Base-by-base conservation (phyloP, 1,140 invertebrate species). In the Formica exsecta region DNA sequence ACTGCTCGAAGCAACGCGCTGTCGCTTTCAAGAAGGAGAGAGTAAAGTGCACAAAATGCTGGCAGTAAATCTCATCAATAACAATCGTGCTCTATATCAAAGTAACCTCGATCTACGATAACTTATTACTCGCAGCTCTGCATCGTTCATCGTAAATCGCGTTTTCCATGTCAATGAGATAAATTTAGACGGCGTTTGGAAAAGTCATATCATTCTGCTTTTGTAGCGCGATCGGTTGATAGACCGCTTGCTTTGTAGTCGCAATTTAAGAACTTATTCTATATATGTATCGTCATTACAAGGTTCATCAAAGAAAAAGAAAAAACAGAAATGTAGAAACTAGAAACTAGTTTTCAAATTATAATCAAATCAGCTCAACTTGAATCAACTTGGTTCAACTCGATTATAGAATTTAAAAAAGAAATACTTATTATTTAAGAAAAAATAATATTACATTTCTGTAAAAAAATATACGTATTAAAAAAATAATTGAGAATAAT, bases 261-360 rank as follows among this genome's bases (percentile, higher is more conserved):
- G 32, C 51, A 59, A 80, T 73, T 73, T 13, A 25, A 74, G n/a
- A 83, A 83, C n/a, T 44, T 74, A 61, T 61, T 81, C 38, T 36
- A 81, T 81, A 71, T 71, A 11, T 25, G 13, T 54, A n/a, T 11
- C 36, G 4, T 57, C 16, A 51, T 25, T 29, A 59, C 8, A n/a
- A 13, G 8, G 1, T 48, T 44, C 38, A 13, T 61, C 29, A 6
- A 54, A 13, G 9, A 22, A 54, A 54, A 22, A 36, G 9, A 22
- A 25, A 70, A 54, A 38, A 79, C 0, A 80, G 8, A 51, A 32
- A 36, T 4, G 9, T 38, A 48, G 5, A 29, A 25, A 29, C 1
- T 16, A 44, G 38, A 71, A 71, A 29, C 44, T 44, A 11, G 44
- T 7, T 51, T 11, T 71, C 22, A 7, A 73, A 73, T 54, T 32